Evolutionary conservation across 92 coral and sea anemone genomes (phyloP), one percentile per base, ranked within the genome.

Genomic region (Epizoanthus stellaris): DNA sequence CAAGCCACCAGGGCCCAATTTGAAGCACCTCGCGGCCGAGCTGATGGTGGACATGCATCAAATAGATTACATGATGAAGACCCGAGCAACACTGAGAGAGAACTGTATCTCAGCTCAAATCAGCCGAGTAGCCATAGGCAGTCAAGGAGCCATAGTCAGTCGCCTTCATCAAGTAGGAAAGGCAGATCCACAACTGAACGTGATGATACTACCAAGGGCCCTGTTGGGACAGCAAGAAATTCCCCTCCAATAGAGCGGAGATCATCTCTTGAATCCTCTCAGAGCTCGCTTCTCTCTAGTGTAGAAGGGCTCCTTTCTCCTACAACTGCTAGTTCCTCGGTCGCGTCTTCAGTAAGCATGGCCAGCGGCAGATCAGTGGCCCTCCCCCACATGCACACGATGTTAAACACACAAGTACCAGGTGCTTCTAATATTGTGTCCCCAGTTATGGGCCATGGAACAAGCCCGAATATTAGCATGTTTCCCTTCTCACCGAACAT

Each of bases 321-420:
- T 1, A 23, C 83, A 62, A 12, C 45, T 17, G 15, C 60, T 47
- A 45, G 20, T 20, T 20, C 15, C 59, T 64, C 54, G 21, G 15
- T 71, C 43, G 42, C 14, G 6, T 54, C 53, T 12, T 62, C 83
- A 7, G 72, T 5, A 17, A 62, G 66, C 61, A 20, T 59, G 17
- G 36, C 64, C 12, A 82, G 77, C 82, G 23, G 60, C 43, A 70
- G 71, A 5, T 54, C 91, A 38, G 47, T 70, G 75, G 60, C 75
- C 6, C 85, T 90, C 43, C 93, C 93, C 67, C 93, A 90, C 68
- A 85, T 90, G 90, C 90, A 90, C 88, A 90, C 90, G 0, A 87
- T 90, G 68, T 71, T 90, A 45, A 79, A 42, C 7, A 30, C 69
- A 75, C 88, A 76, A 66, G 80, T 76, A 70, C 42, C 80, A 57